These are phyloP conservation scores for Pseudococcus longispinus DNA, from an alignment of 2,888 invertebrate genomes.

Conservation along the genomic window DNA sequence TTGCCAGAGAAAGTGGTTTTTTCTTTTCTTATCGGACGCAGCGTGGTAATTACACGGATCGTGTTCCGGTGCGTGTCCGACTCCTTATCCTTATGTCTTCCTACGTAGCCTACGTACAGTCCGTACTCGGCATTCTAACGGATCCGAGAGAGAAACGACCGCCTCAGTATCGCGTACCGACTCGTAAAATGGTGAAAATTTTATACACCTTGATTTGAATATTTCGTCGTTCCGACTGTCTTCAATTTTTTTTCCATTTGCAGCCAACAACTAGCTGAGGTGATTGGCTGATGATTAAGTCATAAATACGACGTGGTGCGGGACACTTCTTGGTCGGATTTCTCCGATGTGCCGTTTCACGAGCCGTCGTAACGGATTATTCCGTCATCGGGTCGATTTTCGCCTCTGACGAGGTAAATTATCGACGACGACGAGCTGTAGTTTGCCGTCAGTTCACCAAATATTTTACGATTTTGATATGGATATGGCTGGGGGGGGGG, in stretches of 20 bases:
- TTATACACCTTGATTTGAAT: not conserved
- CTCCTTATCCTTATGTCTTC: not conserved
- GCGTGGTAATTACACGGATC: not conserved
- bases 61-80: not conserved
- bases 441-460: too few species aligned
- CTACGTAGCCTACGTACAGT: too few species aligned
- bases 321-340: not conserved
- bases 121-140: not conserved
- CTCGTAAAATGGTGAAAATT: constrained; percentile 15
- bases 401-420: too few species aligned
- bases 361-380: not conserved
- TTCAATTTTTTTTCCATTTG: not conserved
- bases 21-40: not conserved
- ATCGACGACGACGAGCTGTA: too few species aligned
- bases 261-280: not conserved
- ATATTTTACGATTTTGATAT: too few species aligned
- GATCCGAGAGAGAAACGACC: not conserved
- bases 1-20: not conserved
- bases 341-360: not conserved
- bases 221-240: not conserved
- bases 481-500: too few species aligned
- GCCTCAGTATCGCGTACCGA: not conserved
- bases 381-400: not conserved
- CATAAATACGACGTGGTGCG: not conserved
- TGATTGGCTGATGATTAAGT: not conserved